These are phyloP conservation scores for Zaprionus kolodkinae DNA, from an alignment of 1,140 invertebrate species.

Conservation along the genomic window DNA sequence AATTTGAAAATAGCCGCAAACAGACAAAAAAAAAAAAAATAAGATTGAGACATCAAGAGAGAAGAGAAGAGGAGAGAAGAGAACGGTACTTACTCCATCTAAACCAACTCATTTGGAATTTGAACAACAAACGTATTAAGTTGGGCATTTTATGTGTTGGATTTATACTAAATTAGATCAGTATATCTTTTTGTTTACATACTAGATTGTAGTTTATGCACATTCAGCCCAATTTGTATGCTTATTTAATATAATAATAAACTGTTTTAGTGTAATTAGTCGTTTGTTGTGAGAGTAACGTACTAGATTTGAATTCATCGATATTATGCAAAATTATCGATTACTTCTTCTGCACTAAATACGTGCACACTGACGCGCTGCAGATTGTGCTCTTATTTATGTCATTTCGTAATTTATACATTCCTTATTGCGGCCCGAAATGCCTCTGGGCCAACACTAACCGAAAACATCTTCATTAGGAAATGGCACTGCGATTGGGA, in stretches of 20 bases:
- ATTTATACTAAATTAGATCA: constrained; percentile 4
- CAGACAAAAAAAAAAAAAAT: constrained; percentile 4
- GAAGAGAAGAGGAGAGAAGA: constrained; percentile 1
- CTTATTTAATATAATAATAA: background rate
- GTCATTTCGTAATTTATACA: constrained; percentile 64
- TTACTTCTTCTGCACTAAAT: background rate
- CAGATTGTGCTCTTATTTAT: too few relatives aligned
- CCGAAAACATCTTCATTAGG: constrained; percentile 77
- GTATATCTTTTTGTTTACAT: background rate
- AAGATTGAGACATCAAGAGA: constrained; percentile 1
- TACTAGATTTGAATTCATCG: background rate
- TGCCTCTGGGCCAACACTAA: constrained; percentile 42
- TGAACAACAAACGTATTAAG: constrained; percentile 4
- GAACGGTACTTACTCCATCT: constrained; percentile 16
- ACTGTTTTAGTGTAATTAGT: background rate
- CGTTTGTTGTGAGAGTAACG: background rate
- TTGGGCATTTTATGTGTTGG: constrained; percentile 3
- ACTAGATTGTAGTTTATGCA: background rate
- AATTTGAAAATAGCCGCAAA: constrained; percentile 68
- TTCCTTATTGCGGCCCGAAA: constrained; percentile 53
- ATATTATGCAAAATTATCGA: background rate
- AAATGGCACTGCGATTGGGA: constrained; percentile 38
- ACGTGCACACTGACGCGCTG: background rate
- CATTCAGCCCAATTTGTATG: background rate
- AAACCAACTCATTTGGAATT: background rate